A percentile compares a stretch with the other conserved stretches of the same genome.
phyloP scores from a whole-genome alignment of 2,113 vertebrate genomes.

The Asarcornis scutulata region DNA sequence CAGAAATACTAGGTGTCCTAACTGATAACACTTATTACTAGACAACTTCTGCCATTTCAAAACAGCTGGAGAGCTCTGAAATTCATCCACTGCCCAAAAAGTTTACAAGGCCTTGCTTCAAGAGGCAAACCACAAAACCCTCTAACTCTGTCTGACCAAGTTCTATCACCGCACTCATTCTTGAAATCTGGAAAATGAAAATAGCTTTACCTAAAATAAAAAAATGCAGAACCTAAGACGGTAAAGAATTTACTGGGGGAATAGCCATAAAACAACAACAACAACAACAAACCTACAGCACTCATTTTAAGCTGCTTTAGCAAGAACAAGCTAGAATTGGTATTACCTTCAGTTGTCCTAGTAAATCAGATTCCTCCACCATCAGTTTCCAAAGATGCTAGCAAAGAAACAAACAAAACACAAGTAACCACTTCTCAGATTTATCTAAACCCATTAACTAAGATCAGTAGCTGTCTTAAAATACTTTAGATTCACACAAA shows the following conservation, averaged over 20 bases:
- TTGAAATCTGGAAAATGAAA: background rate
- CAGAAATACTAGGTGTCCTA: background rate
- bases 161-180: background rate
- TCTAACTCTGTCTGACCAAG: background rate
- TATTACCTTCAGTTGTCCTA: slow-evolving; percentile 95
- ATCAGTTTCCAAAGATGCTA: slow-evolving; percentile 98
- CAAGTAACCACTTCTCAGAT: background rate
- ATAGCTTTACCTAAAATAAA: background rate
- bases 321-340: background rate
- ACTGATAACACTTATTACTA: background rate
- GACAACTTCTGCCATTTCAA: background rate
- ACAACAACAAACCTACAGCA: background rate
- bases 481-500: background rate
- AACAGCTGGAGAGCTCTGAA: background rate
- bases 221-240: background rate
- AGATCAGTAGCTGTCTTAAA: background rate
- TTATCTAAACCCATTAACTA: background rate
- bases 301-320: background rate
- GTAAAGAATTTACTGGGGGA: background rate
- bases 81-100: background rate
- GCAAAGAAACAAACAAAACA: slow-evolving; percentile 3
- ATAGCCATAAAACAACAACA: background rate
- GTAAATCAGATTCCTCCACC: slow-evolving; percentile 95
- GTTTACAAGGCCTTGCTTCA: background rate
- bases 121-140: background rate